Evolutionary conservation across 2,888 invertebrate species (phyloP).

Genomic region (Eubasilissa splendida): DNA sequence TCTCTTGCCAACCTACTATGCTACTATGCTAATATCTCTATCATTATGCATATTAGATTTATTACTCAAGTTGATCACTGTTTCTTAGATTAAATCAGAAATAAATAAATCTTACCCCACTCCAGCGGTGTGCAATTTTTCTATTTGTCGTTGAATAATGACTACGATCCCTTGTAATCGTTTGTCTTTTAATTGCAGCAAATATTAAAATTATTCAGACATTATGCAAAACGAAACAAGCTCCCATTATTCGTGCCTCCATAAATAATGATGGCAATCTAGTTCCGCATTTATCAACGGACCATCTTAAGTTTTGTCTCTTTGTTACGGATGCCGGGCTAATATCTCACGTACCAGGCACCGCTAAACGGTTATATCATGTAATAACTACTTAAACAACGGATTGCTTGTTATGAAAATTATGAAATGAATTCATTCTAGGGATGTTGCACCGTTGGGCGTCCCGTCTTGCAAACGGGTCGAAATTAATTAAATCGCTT

Average conservation of each 20-base stretch:
- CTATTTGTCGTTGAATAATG: too few relatives aligned
- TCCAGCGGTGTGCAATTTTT: too few relatives aligned
- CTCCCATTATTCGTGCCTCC: slow-evolving; percentile 35
- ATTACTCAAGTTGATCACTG: too few relatives aligned
- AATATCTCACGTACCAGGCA: slow-evolving; percentile 21
- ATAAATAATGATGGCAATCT: slow-evolving; percentile 43
- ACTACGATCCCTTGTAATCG: background rate
- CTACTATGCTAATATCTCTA: too few relatives aligned
- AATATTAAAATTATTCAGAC: slow-evolving; percentile 33
- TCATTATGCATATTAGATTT: too few relatives aligned
- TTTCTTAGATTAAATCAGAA: too few relatives aligned
- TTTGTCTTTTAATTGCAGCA: slow-evolving; percentile 30
- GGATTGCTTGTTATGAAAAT: slow-evolving; percentile 19
- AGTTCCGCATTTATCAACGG: slow-evolving; percentile 35
- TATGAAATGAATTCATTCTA: background rate
- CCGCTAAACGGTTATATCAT: background rate
- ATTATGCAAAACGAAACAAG: slow-evolving; percentile 35
- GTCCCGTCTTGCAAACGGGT: background rate
- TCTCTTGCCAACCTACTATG: too few relatives aligned
- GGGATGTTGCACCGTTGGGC: background rate
- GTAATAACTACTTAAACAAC: slow-evolving; percentile 11
- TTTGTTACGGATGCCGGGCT: slow-evolving; percentile 15
- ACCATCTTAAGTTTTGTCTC: slow-evolving; percentile 44
- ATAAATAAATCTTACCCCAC: too few relatives aligned
- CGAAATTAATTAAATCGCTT: too few relatives aligned